phyloP scores from a whole-genome alignment of 2,797 vertebrate genomes.

The Phalloptychus januarius region DNA sequence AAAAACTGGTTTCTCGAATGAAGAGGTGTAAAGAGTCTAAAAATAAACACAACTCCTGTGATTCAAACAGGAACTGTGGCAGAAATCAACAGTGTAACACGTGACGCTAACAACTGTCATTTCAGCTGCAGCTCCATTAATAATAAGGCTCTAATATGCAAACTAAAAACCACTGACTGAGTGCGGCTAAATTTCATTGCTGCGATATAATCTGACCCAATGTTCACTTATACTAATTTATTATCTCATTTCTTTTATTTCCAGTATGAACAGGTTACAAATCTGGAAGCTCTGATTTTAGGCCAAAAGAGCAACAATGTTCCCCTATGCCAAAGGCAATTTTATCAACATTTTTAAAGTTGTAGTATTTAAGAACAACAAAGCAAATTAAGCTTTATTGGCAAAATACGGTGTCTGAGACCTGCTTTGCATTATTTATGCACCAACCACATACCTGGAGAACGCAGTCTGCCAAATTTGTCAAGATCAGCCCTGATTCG shows the following conservation, averaged over 20 bases:
- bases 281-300: not conserved
- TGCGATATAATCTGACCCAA: not conserved
- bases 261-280: not conserved
- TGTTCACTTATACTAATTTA: not conserved
- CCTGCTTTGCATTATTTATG: not conserved
- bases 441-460: not conserved
- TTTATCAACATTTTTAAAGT: not conserved
- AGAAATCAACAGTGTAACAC: not conserved
- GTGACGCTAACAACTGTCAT: not conserved
- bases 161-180: not conserved
- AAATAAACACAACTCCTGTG: not conserved
- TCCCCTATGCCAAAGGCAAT: not conserved
- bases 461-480: not conserved
- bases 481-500: not conserved
- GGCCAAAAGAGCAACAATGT: not conserved
- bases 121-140: not conserved
- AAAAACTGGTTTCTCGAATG: not conserved
- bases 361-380: not conserved
- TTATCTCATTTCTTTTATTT: not conserved
- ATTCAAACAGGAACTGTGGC: not conserved
- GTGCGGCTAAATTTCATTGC: not conserved
- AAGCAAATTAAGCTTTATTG: not conserved
- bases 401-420: not conserved
- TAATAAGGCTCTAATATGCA: not conserved
- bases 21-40: not conserved